phyloP scores from a whole-genome alignment of 35 echinoderm and acorn worm genomes.

The Heliocidaris erythrogramma region DNA sequence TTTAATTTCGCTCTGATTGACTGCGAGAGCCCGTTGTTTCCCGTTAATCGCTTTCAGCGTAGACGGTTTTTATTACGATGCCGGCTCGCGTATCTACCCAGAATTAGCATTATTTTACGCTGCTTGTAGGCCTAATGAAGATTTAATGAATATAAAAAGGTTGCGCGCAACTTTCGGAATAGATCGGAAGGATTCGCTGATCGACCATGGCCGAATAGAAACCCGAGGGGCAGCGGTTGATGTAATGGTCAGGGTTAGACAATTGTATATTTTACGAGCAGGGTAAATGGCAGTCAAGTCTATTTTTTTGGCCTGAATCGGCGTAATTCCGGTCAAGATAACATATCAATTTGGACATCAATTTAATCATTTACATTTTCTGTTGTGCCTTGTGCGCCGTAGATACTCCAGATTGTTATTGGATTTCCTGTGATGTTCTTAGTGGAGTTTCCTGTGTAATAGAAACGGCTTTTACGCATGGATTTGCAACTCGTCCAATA shows the following conservation, averaged over 20 bases:
- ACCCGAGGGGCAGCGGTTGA: neutral
- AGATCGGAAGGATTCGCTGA: neutral
- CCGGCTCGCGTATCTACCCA: neutral
- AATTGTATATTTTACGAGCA: neutral
- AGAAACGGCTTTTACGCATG: too few species aligned
- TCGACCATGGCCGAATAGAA: neutral
- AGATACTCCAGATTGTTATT: conserved; percentile 3
- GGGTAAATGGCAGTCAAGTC: neutral
- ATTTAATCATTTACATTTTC: neutral
- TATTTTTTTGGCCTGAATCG: neutral
- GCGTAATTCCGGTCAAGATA: neutral
- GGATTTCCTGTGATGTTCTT: neutral
- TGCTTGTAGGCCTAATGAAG: conserved; percentile 20
- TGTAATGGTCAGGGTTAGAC: neutral
- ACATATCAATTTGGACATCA: neutral
- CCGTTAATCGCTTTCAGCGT: conserved; percentile 12
- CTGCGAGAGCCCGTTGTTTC: neutral
- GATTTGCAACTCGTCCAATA: too few species aligned
- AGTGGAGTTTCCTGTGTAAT: neutral
- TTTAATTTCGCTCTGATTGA: conserved; percentile 32
- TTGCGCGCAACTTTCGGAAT: neutral
- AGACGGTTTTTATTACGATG: conserved; percentile 22
- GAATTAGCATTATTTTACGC: conserved; percentile 22
- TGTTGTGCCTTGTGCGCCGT: neutral
- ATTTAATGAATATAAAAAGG: conserved; percentile 36